Evolutionary conservation across 2,113 vertebrate species (phyloP).

Genomic region (Cheirogaleus medius): DNA sequence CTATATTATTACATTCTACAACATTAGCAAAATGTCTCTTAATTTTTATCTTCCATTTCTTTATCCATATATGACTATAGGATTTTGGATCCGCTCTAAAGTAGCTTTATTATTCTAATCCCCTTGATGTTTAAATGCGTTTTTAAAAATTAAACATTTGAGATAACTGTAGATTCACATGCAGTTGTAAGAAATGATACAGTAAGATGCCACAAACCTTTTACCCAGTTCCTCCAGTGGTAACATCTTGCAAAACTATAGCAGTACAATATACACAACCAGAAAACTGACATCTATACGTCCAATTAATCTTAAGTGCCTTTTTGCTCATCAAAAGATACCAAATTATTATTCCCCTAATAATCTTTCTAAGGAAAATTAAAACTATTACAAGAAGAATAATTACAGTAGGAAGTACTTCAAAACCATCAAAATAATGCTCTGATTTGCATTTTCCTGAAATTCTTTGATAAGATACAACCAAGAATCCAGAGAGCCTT

Average conservation of each 20-base stretch:
- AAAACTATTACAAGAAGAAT: background rate
- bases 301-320: background rate
- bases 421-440: conserved; percentile 29
- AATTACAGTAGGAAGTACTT: background rate
- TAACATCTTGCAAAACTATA: conserved; percentile 22
- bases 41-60: conserved; percentile 44
- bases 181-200: conserved; percentile 18
- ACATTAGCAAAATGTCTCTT: background rate
- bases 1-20: background rate
- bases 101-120: background rate
- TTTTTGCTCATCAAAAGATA: conserved; percentile 37
- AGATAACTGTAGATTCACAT: conserved; percentile 7
- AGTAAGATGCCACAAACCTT: background rate
- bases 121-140: background rate
- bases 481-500: background rate
- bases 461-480: conserved; percentile 22
- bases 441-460: background rate
- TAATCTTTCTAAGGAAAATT: background rate
- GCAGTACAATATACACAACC: background rate
- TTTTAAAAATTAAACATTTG: conserved; percentile 35
- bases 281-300: conserved; percentile 2
- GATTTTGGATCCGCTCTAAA: background rate
- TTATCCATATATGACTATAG: background rate
- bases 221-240: background rate
- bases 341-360: conserved; percentile 23